Evolutionary conservation across 2,113 vertebrate genomes (phyloP), one percentile per base, ranked within the genome.

Genomic region (Cinclus mexicanus): DNA sequence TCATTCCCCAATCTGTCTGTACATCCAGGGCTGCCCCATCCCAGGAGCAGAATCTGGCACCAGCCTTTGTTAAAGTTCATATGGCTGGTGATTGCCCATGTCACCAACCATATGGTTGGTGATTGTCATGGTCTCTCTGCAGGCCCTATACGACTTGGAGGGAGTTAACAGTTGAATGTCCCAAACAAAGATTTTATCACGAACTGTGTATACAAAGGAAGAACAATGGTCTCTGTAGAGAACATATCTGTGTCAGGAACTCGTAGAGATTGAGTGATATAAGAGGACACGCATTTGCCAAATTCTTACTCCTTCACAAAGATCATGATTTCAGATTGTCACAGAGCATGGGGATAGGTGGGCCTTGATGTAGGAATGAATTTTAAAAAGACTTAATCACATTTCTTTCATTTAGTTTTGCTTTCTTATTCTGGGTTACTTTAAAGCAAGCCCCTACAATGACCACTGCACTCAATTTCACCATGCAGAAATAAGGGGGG

Each of bases 41-140:
- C 70, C 61, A 35, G 31, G 16, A 6, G 25, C 35, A 67, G 35
- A 9, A 57, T 11, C 6, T 1, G 1, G 2, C 14, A n/a, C 14
- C 13, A 1, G 1, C 15, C 16, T 5, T 24, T 5, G 1, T 13
- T n/a, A 2, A 29, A 7, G 0, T 85, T 57, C 24, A 6, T 13
- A 4, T 0, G 1, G 3, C 2, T 49, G 24, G 2, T 41, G 8
- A 35, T 24, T 67, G 7, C 4, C 16, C 24, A 24, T 11, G 2
- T 49, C 15, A 23, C 46, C 46, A 47, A 12, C 46, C 22, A 7
- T 26, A 4, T 0, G 2, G 2, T 3, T 44, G 22, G 5, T 37
- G 7, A 33, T 33, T 33, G 11, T 35, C 21, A 17, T 7, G 11
- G 31, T 44, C 53, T 37, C 21, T 18, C 31, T 68, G 31, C 11